Base-by-base conservation (phyloP, 2,888 invertebrate species). In the Netelia inedita region DNA sequence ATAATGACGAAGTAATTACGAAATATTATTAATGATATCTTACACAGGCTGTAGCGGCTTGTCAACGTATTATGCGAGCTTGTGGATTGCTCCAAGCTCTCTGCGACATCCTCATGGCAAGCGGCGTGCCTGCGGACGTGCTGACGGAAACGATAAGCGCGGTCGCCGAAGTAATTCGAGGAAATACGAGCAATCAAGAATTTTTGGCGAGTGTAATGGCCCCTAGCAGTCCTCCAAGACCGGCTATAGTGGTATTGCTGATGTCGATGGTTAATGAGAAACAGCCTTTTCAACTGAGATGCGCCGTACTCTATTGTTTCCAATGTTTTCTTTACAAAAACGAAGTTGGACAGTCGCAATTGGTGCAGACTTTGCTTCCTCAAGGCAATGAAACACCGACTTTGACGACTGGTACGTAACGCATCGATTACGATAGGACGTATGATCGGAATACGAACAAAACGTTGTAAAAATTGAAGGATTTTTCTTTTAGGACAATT, bases 221-320 rank as follows among this genome's bases (percentile, higher is more conserved):
- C 16, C 99, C 99, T 0, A 98, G 98, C 1, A 97, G 96, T 89
- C 99, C 99, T 5, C 98, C 99, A 1, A 96, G 99, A 79, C 98
- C 99, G 0, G 98, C 98, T 0, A 96, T 99, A 74, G 98, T 99
- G 0, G 98, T 99, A 61, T 95, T 99, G 8, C 94, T 99, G 9
- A 98, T 99, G 98, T 99, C 99, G 0, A 99, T 99, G 98, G 98
- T 98, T 6, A 99, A 99, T 93, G 99, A 99, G 93, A 99, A 98
- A 91, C 99, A 99, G 93, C 97, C 98, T 0, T 97, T 99, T 92
- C 94, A 94, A 0, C 94, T 98, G 90, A 96, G 99, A 85, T 98
- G 98, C 93, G 98, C 99, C 0, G 98, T 99, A 1, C 96, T 99
- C 0, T 99, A 99, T 94, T 99, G 98, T 93, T 99, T 99, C 94